Conservation (phyloP, 1,140 invertebrate genomes). For the Drosophila bocki region DNA sequence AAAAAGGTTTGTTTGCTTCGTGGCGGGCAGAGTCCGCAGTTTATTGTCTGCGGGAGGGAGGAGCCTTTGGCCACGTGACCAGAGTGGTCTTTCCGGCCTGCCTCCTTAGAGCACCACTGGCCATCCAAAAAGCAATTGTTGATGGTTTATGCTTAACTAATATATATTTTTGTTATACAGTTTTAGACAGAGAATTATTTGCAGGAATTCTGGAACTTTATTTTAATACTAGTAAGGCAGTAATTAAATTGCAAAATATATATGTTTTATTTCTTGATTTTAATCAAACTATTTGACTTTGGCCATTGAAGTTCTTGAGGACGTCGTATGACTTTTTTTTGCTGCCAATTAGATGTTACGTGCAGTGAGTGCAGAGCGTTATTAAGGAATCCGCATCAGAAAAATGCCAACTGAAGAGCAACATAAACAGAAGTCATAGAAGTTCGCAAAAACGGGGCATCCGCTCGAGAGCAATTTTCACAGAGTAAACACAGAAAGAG, state of each 20-base stretch:
- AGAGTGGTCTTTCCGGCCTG: neutral
- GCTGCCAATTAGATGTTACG: slow-evolving; percentile 7
- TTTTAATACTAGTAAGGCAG: too few species aligned
- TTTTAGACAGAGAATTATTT: neutral
- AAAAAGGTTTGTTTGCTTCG: slow-evolving; percentile 63
- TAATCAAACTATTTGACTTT: neutral
- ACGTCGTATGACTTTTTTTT: neutral
- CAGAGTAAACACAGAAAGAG: slow-evolving; percentile 14
- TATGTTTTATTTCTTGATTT: too few species aligned
- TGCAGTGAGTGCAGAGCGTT: neutral
- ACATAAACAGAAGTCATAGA: slow-evolving; percentile 15
- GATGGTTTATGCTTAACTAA: slow-evolving; percentile 5
- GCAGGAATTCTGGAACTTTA: too few species aligned
- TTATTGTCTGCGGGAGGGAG: slow-evolving; percentile 43
- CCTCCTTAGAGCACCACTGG: neutral
- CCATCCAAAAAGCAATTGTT: slow-evolving; percentile 3
- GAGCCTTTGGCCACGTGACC: neutral
- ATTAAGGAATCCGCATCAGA: neutral
- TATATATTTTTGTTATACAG: neutral
- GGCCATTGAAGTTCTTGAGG: neutral
- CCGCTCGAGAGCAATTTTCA: slow-evolving; percentile 16
- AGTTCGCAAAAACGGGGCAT: neutral
- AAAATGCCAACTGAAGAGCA: slow-evolving; percentile 11
- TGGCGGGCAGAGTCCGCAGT: slow-evolving; percentile 39
- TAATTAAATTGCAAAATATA: too few species aligned